Conservation (phyloP, 2,113 vertebrate species). For the Scortum barcoo region DNA sequence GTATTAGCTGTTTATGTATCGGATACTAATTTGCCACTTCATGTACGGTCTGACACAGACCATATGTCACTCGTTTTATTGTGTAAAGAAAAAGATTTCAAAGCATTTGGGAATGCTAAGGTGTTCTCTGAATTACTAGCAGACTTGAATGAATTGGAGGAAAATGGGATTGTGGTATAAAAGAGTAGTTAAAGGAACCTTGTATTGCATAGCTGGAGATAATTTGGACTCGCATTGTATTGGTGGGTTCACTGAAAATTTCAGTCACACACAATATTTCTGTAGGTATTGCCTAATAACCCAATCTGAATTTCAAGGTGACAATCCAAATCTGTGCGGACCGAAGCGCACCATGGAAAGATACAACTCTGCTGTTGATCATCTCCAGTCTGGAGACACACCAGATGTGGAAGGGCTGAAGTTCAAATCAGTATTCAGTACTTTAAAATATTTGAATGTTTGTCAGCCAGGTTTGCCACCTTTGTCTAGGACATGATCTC, state of each 20-base stretch:
- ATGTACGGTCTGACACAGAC: slow-evolving; percentile 5
- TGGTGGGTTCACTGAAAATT: slow-evolving; percentile 49
- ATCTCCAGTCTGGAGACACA: slow-evolving; percentile 10
- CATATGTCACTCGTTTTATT: slow-evolving; percentile 22
- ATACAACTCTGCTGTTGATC: slow-evolving; percentile 7
- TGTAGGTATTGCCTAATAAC: slow-evolving; percentile 21
- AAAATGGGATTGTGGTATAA: neutral
- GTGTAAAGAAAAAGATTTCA: slow-evolving; percentile 26
- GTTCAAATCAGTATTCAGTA: slow-evolving; percentile 45
- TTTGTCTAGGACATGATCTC: slow-evolving; percentile 54
- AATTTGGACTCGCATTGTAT: neutral
- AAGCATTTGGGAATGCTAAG: slow-evolving; percentile 1
- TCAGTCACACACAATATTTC: slow-evolving; percentile 9
- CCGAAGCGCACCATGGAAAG: neutral
- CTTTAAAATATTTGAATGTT: slow-evolving; percentile 47
- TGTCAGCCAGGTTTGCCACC: slow-evolving; percentile 51
- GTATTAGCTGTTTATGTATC: slow-evolving; percentile 23
- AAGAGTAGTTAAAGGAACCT: neutral
- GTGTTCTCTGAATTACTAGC: slow-evolving; percentile 5
- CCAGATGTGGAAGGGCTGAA: slow-evolving; percentile 41
- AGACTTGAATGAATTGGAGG: slow-evolving; percentile 23
- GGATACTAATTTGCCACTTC: slow-evolving; percentile 9
- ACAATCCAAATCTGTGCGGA: slow-evolving; percentile 23
- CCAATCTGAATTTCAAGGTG: slow-evolving; percentile 9
- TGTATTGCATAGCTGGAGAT: neutral